phyloP scores from a whole-genome alignment of 1,140 invertebrate genomes.

The Drosophila navojoa region DNA sequence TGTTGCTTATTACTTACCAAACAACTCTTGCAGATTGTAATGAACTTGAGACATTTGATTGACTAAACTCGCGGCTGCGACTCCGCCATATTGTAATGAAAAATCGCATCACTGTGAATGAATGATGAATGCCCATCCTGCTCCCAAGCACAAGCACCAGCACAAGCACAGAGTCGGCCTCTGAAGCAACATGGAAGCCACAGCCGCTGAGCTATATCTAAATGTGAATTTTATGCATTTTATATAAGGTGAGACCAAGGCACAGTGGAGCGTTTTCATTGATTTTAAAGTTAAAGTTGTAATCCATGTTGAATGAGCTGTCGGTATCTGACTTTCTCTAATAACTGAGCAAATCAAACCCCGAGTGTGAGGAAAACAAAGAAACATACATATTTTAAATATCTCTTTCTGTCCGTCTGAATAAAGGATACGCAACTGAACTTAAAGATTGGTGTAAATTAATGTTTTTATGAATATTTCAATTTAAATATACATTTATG shows the following conservation, averaged over 20 bases:
- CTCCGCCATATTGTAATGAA: conserved; percentile 68
- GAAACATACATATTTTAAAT: no score
- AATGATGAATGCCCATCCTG: conserved; percentile 72
- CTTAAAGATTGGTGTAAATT: no score
- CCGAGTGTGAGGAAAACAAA: no score
- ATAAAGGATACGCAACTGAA: no score
- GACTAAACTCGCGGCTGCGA: conserved; percentile 56
- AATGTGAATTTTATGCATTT: conserved; percentile 80
- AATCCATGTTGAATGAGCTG: no score
- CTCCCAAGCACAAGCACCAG: conserved; percentile 14
- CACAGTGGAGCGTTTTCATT: conserved; percentile 42
- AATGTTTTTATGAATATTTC: no score
- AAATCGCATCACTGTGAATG: conserved; percentile 68
- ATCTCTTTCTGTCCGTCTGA: no score
- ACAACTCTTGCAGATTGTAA: conserved; percentile 74
- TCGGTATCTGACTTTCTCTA: no score
- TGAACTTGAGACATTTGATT: conserved; percentile 78
- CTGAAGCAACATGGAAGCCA: conserved; percentile 51
- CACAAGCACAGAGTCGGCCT: conserved; percentile 14
- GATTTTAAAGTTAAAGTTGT: no score
- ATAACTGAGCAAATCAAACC: no score
- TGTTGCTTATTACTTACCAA: conserved; percentile 76
- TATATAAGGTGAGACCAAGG: conserved; percentile 66
- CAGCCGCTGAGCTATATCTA: conserved; percentile 59
- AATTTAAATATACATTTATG: no score